phyloP scores from a whole-genome alignment of 2,888 invertebrate genomes.

The Diogma glabrata region DNA sequence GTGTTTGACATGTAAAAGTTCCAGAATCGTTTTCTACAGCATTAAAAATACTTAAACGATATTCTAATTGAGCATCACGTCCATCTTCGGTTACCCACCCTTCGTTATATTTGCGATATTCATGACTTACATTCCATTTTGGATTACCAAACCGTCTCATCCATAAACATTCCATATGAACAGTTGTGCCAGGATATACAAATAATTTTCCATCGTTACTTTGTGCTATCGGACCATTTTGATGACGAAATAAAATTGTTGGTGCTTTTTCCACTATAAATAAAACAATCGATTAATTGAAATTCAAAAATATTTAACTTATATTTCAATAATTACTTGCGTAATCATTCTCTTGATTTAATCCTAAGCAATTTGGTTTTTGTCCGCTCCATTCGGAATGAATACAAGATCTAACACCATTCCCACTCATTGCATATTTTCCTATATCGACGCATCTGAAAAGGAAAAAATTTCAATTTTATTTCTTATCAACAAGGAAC shows the following conservation, averaged over 20 bases:
- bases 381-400: conserved; percentile 72
- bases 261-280: conserved; percentile 70
- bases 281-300: conserved; percentile 7
- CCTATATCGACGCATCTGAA: conserved; percentile 69
- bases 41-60: conserved; percentile 66
- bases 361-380: conserved; percentile 65
- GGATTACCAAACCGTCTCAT: conserved; percentile 75
- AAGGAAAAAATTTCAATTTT: conserved; percentile 11
- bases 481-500: conserved; percentile 1
- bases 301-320: conserved; percentile 28
- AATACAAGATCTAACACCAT: conserved; percentile 56
- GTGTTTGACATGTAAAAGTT: conserved; percentile 71
- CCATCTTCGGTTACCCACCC: conserved; percentile 76
- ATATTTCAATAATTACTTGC: too few species aligned
- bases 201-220: conserved; percentile 75
- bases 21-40: conserved; percentile 78
- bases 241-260: conserved; percentile 70
- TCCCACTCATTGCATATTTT: conserved; percentile 73
- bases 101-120: conserved; percentile 58
- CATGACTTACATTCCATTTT: conserved; percentile 66
- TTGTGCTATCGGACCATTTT: conserved; percentile 74
- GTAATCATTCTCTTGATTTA: conserved; percentile 79
- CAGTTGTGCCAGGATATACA: conserved; percentile 72
- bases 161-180: conserved; percentile 85
- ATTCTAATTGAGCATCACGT: conserved; percentile 66